These are phyloP conservation scores for Cepphus grylle DNA, from an alignment of 2,113 vertebrate species.

Conservation along the genomic window DNA sequence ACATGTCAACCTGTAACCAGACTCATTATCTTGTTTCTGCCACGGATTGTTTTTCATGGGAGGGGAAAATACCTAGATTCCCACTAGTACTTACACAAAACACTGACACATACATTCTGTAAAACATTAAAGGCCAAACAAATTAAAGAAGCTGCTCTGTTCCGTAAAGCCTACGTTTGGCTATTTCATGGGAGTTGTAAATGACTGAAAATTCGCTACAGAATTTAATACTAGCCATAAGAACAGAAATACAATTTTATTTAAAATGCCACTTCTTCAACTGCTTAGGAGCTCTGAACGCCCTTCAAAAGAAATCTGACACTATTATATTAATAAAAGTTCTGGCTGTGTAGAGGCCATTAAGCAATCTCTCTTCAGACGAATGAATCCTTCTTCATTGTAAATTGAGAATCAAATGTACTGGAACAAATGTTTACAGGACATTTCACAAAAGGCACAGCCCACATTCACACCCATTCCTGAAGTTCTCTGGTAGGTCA, in stretches of 20 bases:
- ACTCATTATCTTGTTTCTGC: background rate
- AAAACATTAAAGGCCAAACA: background rate
- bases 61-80: background rate
- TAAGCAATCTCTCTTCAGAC: slow-evolving; percentile 35
- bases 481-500: background rate
- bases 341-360: background rate
- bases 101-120: background rate
- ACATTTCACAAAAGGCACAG: background rate
- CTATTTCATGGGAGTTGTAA: background rate
- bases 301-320: background rate
- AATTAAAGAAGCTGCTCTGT: background rate
- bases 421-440: slow-evolving; percentile 31
- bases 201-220: background rate
- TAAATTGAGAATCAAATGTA: slow-evolving; percentile 47
- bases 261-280: background rate
- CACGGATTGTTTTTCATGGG: background rate
- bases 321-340: slow-evolving; percentile 18
- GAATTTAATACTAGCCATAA: background rate
- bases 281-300: background rate
- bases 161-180: rapidly evolving
- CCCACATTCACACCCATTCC: background rate
- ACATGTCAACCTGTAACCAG: background rate
- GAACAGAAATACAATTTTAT: background rate
- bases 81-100: background rate
- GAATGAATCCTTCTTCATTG: slow-evolving; percentile 29